Percentiles rank a stretch among this genome's conserved stretches.
phyloP scores from a whole-genome alignment of 1,140 invertebrate genomes.

The Acromyrmex charruanus region DNA sequence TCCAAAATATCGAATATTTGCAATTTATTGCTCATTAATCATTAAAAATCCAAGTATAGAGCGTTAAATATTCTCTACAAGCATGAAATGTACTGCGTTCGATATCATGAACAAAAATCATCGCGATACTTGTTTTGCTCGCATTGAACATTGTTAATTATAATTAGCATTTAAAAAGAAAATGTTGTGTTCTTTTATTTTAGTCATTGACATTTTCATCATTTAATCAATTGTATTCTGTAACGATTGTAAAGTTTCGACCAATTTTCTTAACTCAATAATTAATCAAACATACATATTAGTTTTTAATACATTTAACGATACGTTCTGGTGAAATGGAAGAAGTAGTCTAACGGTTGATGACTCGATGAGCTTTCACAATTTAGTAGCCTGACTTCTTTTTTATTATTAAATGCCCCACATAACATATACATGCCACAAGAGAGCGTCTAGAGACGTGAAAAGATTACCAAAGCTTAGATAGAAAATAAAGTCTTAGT shows the following conservation, averaged over 20 bases:
- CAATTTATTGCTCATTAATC: constrained; percentile 11
- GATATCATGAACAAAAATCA: neutral
- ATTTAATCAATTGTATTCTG: constrained; percentile 53
- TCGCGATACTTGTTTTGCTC: constrained; percentile 4
- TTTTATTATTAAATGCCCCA: neutral
- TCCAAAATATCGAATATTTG: constrained; percentile 23
- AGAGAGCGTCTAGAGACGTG: constrained; percentile 35
- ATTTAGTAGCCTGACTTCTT: constrained; percentile 16
- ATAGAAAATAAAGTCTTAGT: constrained; percentile 65
- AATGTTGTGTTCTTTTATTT: constrained; percentile 60
- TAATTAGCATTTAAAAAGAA: constrained; percentile 51
- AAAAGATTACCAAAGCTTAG: constrained; percentile 76
- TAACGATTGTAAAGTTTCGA: constrained; percentile 28
- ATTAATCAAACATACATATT: constrained; percentile 45
- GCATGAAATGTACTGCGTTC: constrained; percentile 1
- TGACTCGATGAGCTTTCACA: neutral
- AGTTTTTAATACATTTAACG: constrained; percentile 16
- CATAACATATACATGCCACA: neutral
- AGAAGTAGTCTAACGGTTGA: constrained; percentile 43
- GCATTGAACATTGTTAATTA: constrained; percentile 28
- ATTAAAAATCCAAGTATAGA: constrained; percentile 1
- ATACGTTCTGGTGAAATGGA: constrained; percentile 61
- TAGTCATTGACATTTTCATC: constrained; percentile 64
- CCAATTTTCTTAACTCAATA: constrained; percentile 21
- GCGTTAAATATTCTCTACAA: neutral